Evolutionary conservation across 1,140 invertebrate species (phyloP).

Genomic region (Tribolium castaneum): DNA sequence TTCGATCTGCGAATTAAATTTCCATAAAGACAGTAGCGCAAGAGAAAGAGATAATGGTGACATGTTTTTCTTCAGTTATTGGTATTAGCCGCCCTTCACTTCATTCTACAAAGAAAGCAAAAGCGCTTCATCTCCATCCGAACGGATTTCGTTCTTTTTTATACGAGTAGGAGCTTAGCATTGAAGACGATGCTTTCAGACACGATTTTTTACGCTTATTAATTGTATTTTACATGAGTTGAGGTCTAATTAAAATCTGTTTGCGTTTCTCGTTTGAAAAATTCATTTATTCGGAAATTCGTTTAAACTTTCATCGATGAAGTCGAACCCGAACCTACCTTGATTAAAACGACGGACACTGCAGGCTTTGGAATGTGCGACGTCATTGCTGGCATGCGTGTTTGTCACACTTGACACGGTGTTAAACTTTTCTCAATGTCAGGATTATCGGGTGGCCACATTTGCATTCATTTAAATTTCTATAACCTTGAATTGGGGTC

Average conservation of each 20-base stretch:
- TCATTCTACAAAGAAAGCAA: conserved; percentile 10
- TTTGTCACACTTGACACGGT: background rate
- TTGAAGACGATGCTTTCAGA: background rate
- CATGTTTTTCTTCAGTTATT: conserved; percentile 34
- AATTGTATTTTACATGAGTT: background rate
- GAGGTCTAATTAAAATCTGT: conserved; percentile 13
- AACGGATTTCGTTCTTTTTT: background rate
- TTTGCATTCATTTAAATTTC: background rate
- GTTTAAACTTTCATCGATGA: background rate
- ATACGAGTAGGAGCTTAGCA: background rate
- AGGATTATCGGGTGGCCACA: background rate
- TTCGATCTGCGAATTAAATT: background rate
- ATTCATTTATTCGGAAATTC: background rate
- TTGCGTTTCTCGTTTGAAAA: background rate
- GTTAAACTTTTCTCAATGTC: background rate
- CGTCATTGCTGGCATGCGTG: conserved; percentile 8
- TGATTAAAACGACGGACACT: background rate
- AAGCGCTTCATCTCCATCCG: background rate
- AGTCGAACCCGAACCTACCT: background rate
- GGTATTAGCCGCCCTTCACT: conserved; percentile 25
- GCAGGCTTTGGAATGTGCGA: background rate
- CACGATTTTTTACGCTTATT: background rate
- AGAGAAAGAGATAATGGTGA: conserved; percentile 18
- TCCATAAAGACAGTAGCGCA: background rate
- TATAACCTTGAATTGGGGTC: background rate